These are phyloP conservation scores for Helicoverpa zea DNA, from an alignment of 1,140 invertebrate species.

Conservation along the genomic window DNA sequence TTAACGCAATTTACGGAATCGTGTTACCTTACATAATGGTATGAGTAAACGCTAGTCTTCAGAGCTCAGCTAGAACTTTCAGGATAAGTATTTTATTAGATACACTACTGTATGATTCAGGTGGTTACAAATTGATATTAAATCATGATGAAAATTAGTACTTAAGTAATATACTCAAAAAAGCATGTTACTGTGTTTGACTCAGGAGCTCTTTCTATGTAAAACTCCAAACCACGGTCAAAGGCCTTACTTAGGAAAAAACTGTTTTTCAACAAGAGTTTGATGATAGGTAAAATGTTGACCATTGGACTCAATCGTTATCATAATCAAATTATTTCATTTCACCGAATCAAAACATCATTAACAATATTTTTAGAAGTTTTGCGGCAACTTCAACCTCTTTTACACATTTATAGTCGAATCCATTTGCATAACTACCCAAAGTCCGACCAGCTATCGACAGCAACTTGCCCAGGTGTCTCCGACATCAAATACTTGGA, in stretches of 20 bases:
- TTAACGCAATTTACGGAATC: constrained; percentile 66
- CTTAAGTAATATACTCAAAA: no score
- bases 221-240: no score
- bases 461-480: constrained; percentile 38
- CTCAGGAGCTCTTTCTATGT: no score
- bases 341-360: neutral
- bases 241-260: no score
- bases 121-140: neutral
- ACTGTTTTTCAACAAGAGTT: no score
- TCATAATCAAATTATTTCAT: neutral
- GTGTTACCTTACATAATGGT: constrained; percentile 59
- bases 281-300: no score
- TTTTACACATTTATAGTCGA: neutral
- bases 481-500: constrained; percentile 29
- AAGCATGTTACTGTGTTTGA: no score
- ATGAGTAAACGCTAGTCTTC: constrained; percentile 28
- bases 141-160: no score
- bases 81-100: neutral
- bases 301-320: no score
- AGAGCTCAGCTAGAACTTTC: neutral
- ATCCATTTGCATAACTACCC: constrained; percentile 4
- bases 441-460: constrained; percentile 3
- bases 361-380: neutral
- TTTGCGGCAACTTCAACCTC: neutral
- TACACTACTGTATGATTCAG: neutral